Evolutionary conservation across 2,113 vertebrate genomes (phyloP), one percentile per base, ranked within the genome.

Genomic region (Tringa solitaria): DNA sequence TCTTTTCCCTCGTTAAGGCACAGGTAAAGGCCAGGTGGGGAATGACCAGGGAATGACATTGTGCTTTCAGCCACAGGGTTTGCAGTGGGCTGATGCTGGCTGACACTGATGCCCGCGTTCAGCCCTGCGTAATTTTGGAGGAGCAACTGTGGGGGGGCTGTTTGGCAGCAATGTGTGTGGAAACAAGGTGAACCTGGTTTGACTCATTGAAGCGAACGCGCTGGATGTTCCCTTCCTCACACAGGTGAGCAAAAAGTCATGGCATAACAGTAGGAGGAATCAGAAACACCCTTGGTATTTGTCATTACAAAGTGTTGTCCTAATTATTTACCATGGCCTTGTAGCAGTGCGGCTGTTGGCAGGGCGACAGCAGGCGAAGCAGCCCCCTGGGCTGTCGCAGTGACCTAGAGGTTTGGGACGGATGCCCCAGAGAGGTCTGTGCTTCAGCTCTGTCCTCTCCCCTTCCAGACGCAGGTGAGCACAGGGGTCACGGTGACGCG

Each of bases 381-480:
- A n/a, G 43, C 5, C 6, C 1, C 4, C n/a, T 5, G 18, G 65
- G 28, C 48, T 1, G 0, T 9, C 1, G 0, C 56, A 23, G 64
- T 1, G 1, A 13, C 2, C 2, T 1, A 45, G 54, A 3, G 56
- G 39, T 57, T 19, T 39, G 13, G 48, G 28, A 27, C 17, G 27
- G 57, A 19, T 48, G 57, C 57, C 18, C 57, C 72, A 51, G 68
- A 27, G 73, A 43, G 46, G 35, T 37, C 65, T 84, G 54, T 33
- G 46, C 69, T 59, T 32, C 57, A 14, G 35, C 76, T 64, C 73
- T 54, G 53, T 57, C 2, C 43, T 54, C 17, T 39, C 26, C 35
- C 4, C 2, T 39, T 28, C 30, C 80, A 45, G 57, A 32, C 14
- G 33, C 4, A 43, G 56, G 33, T 33, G 59, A 53, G 13, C 32